Base-by-base conservation (phyloP, 2,797 vertebrate genomes). In the Tarsius wallacei region DNA sequence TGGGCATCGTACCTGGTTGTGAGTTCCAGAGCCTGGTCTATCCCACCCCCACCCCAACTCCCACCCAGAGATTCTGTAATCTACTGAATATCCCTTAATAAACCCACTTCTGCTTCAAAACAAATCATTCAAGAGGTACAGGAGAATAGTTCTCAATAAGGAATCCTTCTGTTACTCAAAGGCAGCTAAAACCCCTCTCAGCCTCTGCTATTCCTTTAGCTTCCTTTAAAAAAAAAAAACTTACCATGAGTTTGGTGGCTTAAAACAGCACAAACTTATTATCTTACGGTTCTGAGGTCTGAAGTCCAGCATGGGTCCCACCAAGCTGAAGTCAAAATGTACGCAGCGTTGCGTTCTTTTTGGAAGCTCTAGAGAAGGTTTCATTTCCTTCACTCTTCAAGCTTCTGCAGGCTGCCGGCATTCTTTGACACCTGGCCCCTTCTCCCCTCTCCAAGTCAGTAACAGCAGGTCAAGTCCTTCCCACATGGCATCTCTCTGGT, bases 81-180 rank as follows among this genome's bases (percentile, higher is more conserved):
- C 73, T 86, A 24, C 22, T 11, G 5, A 21, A 13, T 53, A 16
- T 33, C 81, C 77, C 7, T 78, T 89, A 24, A 71, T 61, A 42
- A 95, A 73, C 28, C 16, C 5, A 77, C 17, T 83, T 85, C n/a
- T 77, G 10, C 21, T 95, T 68, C 21, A 77, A 87, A 86, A 78
- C 55, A 64, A 70, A 78, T 51, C 63, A 89, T 63, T 26, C 11
- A 22, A 83, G 51, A 63, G 31, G n/a, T 47, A 49, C 10, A 64
- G 31, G 36, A 84, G 31, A 84, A 26, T 28, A 53, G 17, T 59
- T 94, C 59, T 61, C 17, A 74, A 47, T 10, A 14, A 15, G 5
- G 16, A 66, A 71, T 17, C 11, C 10, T 51, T 82, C 68, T 63
- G 51, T n/a, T 28, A 53, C 28, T 70, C 51, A 57, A 91, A 17